Base-by-base conservation (phyloP, 2,113 vertebrate genomes). In the Myocastor coypus region DNA sequence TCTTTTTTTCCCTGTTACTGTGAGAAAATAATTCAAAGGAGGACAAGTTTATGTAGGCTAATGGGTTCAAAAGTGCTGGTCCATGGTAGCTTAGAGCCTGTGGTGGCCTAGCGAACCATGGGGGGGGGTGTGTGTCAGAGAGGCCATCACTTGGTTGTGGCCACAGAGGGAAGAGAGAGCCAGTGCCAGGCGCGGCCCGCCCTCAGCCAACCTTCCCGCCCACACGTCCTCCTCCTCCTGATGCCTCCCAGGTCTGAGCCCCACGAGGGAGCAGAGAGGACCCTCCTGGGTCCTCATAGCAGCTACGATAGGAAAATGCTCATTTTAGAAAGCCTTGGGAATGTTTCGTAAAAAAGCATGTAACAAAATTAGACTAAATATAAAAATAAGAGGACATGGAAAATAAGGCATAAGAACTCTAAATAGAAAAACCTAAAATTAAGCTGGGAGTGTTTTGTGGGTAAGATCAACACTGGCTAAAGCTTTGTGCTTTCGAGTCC, bases 371-470 rank as follows among this genome's bases (percentile, higher is more conserved):
- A 86, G 68, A 89, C 86, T 94, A 91, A 96, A 96, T 93, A 94
- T 90, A 90, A 85, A 97, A 95, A 95, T 85, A 94, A 73, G 71
- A 95, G 89, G 96, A 88, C n/a, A 80, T 66, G 9, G 63, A 96
- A 95, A 94, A 26, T 92, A 95, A 93, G 93, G 88, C 66, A 91
- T 77, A 94, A 91, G 85, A 95, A 86, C 88, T 92, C 78, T 95
- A 87, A 97, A 87, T 71, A 96, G 61, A 90, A 96, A 95, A 94
- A 37, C 63, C 91, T 93, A 94, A 97, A 95, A 95, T 94, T 95
- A 94, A 95, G 71, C 61, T 50, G 64, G 46, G 9, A 94, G 42
- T 30, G 69, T 90, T 87, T 96, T 94, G 52, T 92, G 55, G 69
- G 87, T 68, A 91, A 42, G 26, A 77, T 7, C 50, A 87, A 94